Evolutionary conservation across 2,888 invertebrate species (phyloP).

Genomic region (Latheticus oryzae): DNA sequence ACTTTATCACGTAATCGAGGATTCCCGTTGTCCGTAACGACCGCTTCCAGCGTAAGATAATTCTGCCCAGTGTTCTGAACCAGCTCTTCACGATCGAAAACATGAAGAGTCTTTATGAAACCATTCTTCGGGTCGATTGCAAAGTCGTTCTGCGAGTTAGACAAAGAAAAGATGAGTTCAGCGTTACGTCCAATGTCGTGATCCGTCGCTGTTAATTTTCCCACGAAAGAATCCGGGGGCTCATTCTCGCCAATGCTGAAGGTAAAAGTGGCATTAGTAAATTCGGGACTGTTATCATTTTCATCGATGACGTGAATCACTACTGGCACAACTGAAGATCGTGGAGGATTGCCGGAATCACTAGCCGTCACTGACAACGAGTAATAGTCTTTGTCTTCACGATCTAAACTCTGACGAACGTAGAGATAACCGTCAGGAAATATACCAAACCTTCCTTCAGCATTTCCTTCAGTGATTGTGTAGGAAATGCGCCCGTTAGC

Average conservation of each 20-base stretch:
- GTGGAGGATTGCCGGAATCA: constrained; percentile 82
- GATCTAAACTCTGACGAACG: constrained; percentile 85
- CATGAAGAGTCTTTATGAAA: constrained; percentile 85
- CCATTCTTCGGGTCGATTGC: constrained; percentile 91
- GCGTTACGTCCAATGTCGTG: constrained; percentile 92
- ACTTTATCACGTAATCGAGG: constrained; percentile 84
- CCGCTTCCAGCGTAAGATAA: constrained; percentile 85
- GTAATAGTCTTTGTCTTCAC: constrained; percentile 93
- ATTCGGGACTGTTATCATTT: constrained; percentile 95
- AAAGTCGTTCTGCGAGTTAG: constrained; percentile 82
- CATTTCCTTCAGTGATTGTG: constrained; percentile 87
- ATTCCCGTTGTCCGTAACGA: constrained; percentile 87
- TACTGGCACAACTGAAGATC: constrained; percentile 88
- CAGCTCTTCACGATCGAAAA: constrained; percentile 90
- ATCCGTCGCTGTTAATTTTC: constrained; percentile 90
- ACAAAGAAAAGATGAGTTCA: constrained; percentile 85
- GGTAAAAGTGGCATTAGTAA: constrained; percentile 89
- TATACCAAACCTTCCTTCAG: constrained; percentile 88
- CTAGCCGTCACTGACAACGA: constrained; percentile 86
- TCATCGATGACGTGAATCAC: constrained; percentile 95
- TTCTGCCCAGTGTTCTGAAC: constrained; percentile 82
- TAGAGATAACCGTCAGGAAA: constrained; percentile 95
- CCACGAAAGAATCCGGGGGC: constrained; percentile 89
- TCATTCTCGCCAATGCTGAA: constrained; percentile 92
- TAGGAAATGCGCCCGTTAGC: constrained; percentile 84